Evolutionary conservation across 64 coral and sea anemone genomes (phyloP).

Genomic region (Montipora sp.): DNA sequence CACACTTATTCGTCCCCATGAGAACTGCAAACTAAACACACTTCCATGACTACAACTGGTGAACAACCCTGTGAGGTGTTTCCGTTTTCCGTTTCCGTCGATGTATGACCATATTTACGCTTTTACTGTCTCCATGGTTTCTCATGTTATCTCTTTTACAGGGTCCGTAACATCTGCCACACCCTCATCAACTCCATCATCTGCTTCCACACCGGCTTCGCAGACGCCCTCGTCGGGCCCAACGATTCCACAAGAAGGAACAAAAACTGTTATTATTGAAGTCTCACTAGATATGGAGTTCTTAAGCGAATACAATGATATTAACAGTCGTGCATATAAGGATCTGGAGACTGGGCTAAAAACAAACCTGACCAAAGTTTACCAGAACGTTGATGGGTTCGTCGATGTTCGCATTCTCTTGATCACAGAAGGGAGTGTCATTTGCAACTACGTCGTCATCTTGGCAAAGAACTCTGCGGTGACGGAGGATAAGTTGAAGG

Average conservation of each 20-base stretch:
- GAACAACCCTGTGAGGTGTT: no score
- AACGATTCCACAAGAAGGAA: conserved; percentile 5
- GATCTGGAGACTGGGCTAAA: neutral
- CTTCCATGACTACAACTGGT: no score
- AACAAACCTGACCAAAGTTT: neutral
- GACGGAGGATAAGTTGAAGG: neutral
- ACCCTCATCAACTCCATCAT: neutral
- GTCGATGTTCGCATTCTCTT: neutral
- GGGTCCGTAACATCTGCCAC: neutral
- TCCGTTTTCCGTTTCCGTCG: no score
- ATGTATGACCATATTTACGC: no score
- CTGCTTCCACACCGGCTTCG: neutral
- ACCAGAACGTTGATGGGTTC: conserved; percentile 15
- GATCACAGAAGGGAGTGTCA: conserved; percentile 17
- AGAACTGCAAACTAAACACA: no score
- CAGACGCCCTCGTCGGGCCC: neutral
- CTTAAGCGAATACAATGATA: conserved; percentile 9
- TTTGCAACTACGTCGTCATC: conserved; percentile 23
- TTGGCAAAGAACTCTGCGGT: conserved; percentile 3
- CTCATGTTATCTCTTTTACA: no score
- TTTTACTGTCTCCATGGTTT: no score
- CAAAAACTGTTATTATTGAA: conserved; percentile 22
- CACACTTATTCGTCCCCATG: no score
- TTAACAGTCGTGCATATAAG: neutral
- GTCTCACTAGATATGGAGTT: neutral